Evolutionary conservation across 2,888 invertebrate genomes (phyloP).

Genomic region (Drosophila niveifrons): DNA sequence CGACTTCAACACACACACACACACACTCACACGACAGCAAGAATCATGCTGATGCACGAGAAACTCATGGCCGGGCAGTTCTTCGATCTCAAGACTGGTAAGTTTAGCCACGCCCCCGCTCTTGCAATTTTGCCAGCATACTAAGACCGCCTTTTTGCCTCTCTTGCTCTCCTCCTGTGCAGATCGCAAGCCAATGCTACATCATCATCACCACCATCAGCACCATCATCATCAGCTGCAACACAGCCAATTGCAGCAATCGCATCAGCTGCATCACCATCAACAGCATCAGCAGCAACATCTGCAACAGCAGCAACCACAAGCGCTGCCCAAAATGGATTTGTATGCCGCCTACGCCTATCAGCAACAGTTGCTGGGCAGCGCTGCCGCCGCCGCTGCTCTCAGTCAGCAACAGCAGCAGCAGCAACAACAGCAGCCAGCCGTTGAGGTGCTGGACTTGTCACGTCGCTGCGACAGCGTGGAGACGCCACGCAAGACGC

Average conservation of each 20-base stretch:
- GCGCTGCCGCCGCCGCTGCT: conserved; percentile 57
- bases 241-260: conserved; percentile 56
- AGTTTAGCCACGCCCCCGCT: conserved; percentile 61
- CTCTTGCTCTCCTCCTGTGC: conserved; percentile 3
- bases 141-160: neutral
- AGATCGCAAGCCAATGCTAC: conserved; percentile 76
- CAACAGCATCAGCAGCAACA: conserved; percentile 55
- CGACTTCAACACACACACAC: neutral
- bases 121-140: neutral
- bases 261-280: conserved; percentile 60
- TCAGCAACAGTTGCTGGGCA: conserved; percentile 75
- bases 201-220: conserved; percentile 67
- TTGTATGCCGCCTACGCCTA: conserved; percentile 82
- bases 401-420: conserved; percentile 69
- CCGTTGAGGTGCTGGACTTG: conserved; percentile 83
- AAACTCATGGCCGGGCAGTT: conserved; percentile 83
- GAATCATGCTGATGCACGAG: conserved; percentile 82
- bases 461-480: conserved; percentile 84
- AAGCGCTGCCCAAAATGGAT: conserved; percentile 78
- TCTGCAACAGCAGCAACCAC: conserved; percentile 53
- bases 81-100: conserved; percentile 83
- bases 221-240: conserved; percentile 66
- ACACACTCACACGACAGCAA: conserved; percentile 17
- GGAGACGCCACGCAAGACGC: conserved; percentile 82
- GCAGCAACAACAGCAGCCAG: conserved; percentile 51